A percentile compares a stretch with the other conserved stretches of the same genome.
phyloP scores from a whole-genome alignment of 2,888 invertebrate genomes.

The Agrotis exclamationis region DNA sequence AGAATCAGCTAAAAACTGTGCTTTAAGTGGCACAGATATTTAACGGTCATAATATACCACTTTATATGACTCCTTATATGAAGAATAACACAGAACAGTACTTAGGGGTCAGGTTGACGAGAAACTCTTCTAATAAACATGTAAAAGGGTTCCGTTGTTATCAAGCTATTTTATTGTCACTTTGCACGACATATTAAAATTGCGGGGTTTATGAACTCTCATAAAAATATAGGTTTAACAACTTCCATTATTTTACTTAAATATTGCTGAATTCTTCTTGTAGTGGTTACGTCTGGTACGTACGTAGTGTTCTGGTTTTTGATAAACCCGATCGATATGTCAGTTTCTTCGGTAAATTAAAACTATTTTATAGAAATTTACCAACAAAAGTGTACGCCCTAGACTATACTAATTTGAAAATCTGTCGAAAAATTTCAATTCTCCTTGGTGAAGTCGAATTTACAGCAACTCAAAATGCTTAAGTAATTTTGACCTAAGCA shows the following conservation, averaged over 20 bases:
- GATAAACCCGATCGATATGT: background rate
- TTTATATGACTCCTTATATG: conserved; percentile 23
- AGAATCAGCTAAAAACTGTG: no score
- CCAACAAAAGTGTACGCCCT: no score
- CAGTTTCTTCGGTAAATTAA: background rate
- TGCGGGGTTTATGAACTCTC: conserved; percentile 22
- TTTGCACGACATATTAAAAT: conserved; percentile 40
- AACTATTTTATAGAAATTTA: background rate
- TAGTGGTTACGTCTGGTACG: background rate
- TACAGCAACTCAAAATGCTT: background rate
- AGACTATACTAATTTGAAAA: no score
- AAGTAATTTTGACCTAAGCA: background rate
- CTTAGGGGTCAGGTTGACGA: conserved; percentile 26
- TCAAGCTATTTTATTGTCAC: conserved; percentile 44
- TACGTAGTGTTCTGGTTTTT: background rate
- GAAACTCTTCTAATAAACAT: conserved; percentile 39
- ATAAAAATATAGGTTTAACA: conserved; percentile 32
- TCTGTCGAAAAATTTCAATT: no score
- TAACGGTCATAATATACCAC: background rate
- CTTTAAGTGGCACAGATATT: no score
- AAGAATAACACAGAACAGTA: conserved; percentile 44
- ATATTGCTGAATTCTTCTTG: background rate
- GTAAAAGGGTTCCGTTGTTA: conserved; percentile 48
- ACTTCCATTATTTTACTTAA: conserved; percentile 10
- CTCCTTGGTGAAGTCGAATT: no score